Conservation (phyloP, 2,797 vertebrate species). For the Synanceia verrucosa region DNA sequence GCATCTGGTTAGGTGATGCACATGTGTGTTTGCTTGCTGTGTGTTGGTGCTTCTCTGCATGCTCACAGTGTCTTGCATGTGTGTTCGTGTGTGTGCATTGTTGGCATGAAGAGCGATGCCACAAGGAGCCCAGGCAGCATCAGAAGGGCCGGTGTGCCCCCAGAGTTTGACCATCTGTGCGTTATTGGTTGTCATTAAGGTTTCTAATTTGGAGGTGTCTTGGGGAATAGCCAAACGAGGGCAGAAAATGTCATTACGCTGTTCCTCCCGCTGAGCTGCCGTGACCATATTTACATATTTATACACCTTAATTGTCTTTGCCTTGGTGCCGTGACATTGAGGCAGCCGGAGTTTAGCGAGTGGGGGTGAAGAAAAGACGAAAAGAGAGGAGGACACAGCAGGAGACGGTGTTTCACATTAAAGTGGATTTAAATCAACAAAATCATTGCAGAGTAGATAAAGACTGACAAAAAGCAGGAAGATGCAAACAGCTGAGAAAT, state of each 20-base stretch:
- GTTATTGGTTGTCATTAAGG: slow-evolving; percentile 87
- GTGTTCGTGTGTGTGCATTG: slow-evolving; percentile 48
- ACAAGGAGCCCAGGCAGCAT: slow-evolving; percentile 74
- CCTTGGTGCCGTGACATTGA: slow-evolving; percentile 81
- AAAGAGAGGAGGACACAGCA: slow-evolving; percentile 16
- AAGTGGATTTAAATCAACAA: slow-evolving; percentile 29
- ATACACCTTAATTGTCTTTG: slow-evolving; percentile 86
- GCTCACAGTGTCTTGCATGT: slow-evolving; percentile 8
- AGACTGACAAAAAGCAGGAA: slow-evolving; percentile 17
- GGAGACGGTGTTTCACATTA: slow-evolving; percentile 26
- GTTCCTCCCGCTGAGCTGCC: slow-evolving; percentile 77
- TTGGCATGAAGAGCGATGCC: slow-evolving; percentile 73
- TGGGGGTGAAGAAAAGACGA: not conserved
- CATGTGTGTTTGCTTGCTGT: slow-evolving; percentile 14
- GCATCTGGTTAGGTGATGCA: slow-evolving; percentile 80
- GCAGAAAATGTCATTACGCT: slow-evolving; percentile 84
- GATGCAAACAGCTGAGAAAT: not conserved
- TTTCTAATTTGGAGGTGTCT: slow-evolving; percentile 86
- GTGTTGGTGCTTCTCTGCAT: slow-evolving; percentile 47
- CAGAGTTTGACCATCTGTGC: slow-evolving; percentile 85
- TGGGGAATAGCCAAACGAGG: slow-evolving; percentile 85
- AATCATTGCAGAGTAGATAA: not conserved
- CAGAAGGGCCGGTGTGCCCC: slow-evolving; percentile 76
- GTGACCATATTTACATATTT: slow-evolving; percentile 86
- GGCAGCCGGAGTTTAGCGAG: slow-evolving; percentile 46